phyloP scores from a whole-genome alignment of 1,140 invertebrate species.

The Wiebesia pumilae region DNA sequence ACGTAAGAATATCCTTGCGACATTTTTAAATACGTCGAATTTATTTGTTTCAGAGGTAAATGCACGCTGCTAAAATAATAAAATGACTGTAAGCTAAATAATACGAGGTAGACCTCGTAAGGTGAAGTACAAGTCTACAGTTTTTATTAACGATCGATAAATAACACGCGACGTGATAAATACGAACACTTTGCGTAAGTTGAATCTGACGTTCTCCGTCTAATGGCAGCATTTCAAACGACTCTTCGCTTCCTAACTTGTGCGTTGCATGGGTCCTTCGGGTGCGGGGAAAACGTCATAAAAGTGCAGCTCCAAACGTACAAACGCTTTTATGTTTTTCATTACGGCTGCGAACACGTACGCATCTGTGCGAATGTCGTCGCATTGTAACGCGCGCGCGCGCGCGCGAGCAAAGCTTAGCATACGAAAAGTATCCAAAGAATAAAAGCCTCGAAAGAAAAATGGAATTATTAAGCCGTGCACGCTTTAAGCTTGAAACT shows the following conservation, averaged over 20 bases:
- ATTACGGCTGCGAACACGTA: not conserved
- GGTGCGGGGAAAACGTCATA: not conserved
- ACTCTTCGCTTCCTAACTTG: constrained; percentile 8
- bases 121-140: not conserved
- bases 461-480: no score
- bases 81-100: not conserved
- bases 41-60: no score
- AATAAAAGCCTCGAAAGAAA: not conserved
- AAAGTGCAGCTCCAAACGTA: constrained; percentile 1
- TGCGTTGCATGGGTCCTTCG: not conserved
- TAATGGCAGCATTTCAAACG: not conserved
- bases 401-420: not conserved
- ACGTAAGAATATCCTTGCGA: no score
- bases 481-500: no score
- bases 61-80: no score
- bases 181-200: not conserved
- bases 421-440: not conserved
- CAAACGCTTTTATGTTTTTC: not conserved
- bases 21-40: no score
- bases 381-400: not conserved
- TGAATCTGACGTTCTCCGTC: not conserved
- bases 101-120: not conserved
- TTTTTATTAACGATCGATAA: not conserved
- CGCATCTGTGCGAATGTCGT: not conserved
- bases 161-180: not conserved